Conservation (phyloP, 2,113 vertebrate genomes). For the Erythrolamprus reginae region DNA sequence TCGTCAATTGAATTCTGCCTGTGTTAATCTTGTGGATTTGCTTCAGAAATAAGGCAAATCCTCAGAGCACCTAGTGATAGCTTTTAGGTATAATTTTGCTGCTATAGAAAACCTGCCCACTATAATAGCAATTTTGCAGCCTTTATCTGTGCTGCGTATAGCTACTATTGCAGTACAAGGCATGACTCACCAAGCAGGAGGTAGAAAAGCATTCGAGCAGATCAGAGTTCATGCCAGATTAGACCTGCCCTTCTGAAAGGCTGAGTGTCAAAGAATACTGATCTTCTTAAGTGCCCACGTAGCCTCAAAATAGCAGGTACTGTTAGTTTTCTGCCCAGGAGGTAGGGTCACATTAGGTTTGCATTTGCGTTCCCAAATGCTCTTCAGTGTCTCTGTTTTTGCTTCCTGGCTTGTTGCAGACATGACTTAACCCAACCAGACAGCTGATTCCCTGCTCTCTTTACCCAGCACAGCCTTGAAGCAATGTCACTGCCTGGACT, state of each 20-base stretch:
- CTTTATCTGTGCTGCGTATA: background rate
- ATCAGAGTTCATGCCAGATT: background rate
- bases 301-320: background rate
- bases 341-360: background rate
- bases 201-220: background rate
- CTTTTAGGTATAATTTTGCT: background rate
- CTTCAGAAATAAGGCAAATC: no score
- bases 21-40: background rate
- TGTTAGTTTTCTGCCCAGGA: background rate
- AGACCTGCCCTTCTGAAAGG: background rate
- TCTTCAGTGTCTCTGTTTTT: constrained; percentile 23
- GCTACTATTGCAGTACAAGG: background rate
- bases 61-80: background rate
- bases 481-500: constrained; percentile 35
- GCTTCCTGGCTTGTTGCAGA: constrained; percentile 52
- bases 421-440: constrained; percentile 58
- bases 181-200: background rate
- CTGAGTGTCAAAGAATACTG: background rate
- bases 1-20: background rate
- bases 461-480: constrained; percentile 39
- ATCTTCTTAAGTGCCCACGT: background rate
- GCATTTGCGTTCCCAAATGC: background rate
- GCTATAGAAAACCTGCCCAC: background rate
- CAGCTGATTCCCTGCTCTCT: constrained; percentile 42
- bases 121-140: background rate